Evolutionary conservation across 2,797 vertebrate genomes (phyloP).

Genomic region (Hippoglossus hippoglossus): DNA sequence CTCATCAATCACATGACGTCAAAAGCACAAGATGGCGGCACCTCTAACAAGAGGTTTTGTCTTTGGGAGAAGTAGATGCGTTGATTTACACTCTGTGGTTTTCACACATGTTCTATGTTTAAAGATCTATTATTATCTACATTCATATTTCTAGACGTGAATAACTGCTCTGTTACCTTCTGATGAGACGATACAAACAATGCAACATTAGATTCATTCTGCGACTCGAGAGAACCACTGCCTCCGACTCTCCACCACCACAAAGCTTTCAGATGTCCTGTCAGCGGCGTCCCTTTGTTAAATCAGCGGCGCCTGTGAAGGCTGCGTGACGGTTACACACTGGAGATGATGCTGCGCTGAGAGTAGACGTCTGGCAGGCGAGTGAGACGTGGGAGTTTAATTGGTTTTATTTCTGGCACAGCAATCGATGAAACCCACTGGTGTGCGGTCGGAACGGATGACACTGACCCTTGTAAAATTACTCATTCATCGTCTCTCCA

Average conservation of each 20-base stretch:
- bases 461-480: constrained; percentile 26
- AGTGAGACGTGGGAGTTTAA: constrained; percentile 29
- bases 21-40: too few species aligned
- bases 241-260: neutral
- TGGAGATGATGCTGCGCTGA: neutral
- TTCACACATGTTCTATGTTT: too few species aligned
- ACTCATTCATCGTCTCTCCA: constrained; percentile 5
- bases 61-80: too few species aligned
- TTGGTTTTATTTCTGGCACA: constrained; percentile 35
- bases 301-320: neutral
- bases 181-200: neutral
- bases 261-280: neutral
- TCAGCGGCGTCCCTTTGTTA: neutral
- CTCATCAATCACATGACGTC: too few species aligned
- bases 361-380: neutral
- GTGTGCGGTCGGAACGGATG: constrained; percentile 4
- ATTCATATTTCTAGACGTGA: too few species aligned
- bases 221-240: neutral
- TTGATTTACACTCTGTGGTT: too few species aligned
- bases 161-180: neutral
- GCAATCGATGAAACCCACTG: constrained; percentile 20
- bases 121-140: too few species aligned
- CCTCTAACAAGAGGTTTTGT: too few species aligned
- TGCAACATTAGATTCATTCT: neutral
- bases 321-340: neutral